These are phyloP conservation scores for Chalcis sispes DNA, from an alignment of 2,888 invertebrate species.

Conservation along the genomic window DNA sequence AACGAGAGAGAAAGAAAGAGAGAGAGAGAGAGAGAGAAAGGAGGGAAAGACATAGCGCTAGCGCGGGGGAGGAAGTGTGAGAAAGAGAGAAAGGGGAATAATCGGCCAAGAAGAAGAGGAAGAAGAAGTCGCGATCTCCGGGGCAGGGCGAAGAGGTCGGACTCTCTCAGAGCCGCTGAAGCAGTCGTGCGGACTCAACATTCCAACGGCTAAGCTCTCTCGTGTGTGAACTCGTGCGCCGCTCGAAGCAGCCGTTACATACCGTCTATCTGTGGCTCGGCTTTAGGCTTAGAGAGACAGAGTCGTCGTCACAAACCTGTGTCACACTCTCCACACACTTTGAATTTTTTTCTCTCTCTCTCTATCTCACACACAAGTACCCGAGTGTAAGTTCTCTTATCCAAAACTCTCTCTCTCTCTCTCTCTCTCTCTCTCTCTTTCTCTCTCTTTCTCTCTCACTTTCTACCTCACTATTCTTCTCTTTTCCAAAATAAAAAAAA, in stretches of 20 bases:
- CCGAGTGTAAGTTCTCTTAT: conserved; percentile 65
- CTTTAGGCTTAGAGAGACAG: conserved; percentile 64
- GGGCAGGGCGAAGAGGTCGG: conserved; percentile 65
- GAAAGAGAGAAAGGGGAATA: conserved; percentile 15
- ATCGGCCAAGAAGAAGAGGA: too few species aligned
- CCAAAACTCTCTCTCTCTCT: conserved; percentile 9
- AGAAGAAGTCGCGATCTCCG: conserved; percentile 16
- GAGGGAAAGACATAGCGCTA: too few species aligned
- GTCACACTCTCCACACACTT: conserved; percentile 10
- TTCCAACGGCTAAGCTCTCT: conserved; percentile 78
- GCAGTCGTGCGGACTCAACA: conserved; percentile 85
- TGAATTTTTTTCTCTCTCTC: conserved; percentile 19
- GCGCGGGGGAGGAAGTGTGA: conserved; percentile 9
- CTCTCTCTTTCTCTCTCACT: conserved; percentile 4
- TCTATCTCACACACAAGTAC: conserved; percentile 45
- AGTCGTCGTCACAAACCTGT: conserved; percentile 15
- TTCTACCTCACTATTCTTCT: background rate
- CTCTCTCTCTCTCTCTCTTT: conserved; percentile 24
- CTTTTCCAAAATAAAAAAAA: background rate
- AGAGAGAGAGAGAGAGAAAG: conserved; percentile 1
- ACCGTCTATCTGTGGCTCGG: conserved; percentile 59
- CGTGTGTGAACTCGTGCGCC: conserved; percentile 64
- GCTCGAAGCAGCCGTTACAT: conserved; percentile 58
- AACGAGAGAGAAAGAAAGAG: conserved; percentile 48
- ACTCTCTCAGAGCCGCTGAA: conserved; percentile 81